phyloP scores from a whole-genome alignment of 2,888 invertebrate species.

The Lasioglossum lativentre region DNA sequence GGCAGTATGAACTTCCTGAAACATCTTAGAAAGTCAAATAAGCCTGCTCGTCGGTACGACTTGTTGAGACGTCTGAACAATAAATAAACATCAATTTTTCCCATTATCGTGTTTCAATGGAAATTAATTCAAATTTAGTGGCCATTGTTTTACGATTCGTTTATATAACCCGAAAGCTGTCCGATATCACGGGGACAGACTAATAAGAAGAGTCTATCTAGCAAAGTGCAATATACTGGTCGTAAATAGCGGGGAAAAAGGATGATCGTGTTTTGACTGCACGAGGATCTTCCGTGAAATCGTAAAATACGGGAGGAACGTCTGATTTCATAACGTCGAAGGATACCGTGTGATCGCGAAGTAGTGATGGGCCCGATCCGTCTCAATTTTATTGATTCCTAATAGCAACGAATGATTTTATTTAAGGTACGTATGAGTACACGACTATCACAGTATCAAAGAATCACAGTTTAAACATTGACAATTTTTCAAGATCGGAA shows the following conservation, averaged over 20 bases:
- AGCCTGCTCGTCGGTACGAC: conserved; percentile 34
- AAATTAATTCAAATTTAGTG: conserved; percentile 21
- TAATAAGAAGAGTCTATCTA: conserved; percentile 9
- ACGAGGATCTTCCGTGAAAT: conserved; percentile 40
- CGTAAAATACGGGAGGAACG: conserved; percentile 43
- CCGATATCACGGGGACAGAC: background rate
- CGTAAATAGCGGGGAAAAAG: background rate
- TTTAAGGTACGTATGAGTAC: background rate
- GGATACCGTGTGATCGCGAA: conserved; percentile 29
- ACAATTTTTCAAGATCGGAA: background rate
- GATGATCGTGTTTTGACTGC: background rate
- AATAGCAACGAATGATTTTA: background rate
- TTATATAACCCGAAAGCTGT: conserved; percentile 4
- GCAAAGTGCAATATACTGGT: background rate
- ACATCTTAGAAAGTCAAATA: conserved; percentile 55
- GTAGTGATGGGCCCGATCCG: background rate
- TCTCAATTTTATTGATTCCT: background rate
- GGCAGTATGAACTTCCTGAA: conserved; percentile 20
- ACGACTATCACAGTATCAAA: too few species aligned
- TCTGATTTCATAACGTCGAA: conserved; percentile 51
- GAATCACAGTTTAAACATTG: background rate
- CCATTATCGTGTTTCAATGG: conserved; percentile 19
- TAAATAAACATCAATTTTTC: conserved; percentile 49
- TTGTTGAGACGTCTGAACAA: conserved; percentile 25
- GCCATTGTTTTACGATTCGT: background rate